Conservation (phyloP, 2,888 invertebrate species). For the Tenthredo mesomela region DNA sequence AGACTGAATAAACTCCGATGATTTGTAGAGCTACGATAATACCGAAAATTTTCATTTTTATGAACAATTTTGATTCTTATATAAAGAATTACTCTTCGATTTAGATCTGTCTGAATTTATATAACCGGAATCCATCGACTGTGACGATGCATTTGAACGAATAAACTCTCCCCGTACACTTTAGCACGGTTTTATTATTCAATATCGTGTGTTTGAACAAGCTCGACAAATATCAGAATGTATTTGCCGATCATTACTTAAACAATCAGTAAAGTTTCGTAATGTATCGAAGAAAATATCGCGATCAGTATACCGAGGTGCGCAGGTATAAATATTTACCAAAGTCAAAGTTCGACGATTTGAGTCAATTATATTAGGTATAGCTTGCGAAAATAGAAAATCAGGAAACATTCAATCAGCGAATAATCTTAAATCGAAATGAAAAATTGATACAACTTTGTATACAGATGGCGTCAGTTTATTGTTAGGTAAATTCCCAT, state of each 20-base stretch:
- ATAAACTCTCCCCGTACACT: background rate
- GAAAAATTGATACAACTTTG: background rate
- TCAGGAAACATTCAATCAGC: background rate
- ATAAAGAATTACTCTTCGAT: background rate
- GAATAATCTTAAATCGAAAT: background rate
- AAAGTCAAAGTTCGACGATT: background rate
- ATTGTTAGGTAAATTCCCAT: background rate
- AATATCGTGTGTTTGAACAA: background rate
- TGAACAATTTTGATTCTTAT: too few species aligned
- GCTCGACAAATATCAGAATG: background rate
- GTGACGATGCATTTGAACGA: background rate
- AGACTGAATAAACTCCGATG: background rate
- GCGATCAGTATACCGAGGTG: background rate
- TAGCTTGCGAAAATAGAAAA: background rate
- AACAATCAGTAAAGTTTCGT: background rate
- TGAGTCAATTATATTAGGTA: too few species aligned
- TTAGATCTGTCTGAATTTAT: background rate
- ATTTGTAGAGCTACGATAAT: background rate
- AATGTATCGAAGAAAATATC: background rate
- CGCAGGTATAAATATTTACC: background rate
- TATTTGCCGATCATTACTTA: background rate
- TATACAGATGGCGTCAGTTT: background rate
- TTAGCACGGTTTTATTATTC: background rate
- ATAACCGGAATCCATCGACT: background rate
- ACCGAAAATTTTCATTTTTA: background rate